phyloP scores from a whole-genome alignment of 1,140 invertebrate species.

The Meteorus sp. region DNA sequence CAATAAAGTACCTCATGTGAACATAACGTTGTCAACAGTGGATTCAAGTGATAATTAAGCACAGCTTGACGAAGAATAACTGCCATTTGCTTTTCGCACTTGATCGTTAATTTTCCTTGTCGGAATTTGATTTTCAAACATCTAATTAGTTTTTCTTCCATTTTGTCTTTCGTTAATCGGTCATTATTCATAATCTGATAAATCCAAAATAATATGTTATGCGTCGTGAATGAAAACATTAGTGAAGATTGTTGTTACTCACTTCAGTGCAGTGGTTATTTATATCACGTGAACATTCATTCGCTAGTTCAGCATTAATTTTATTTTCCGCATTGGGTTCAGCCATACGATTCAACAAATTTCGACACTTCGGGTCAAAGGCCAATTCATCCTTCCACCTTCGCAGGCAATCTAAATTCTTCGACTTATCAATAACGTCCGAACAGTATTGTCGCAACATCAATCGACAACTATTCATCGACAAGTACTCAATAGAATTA shows the following conservation, averaged over 20 bases:
- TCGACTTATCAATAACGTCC: conserved; percentile 68
- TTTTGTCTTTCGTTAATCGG: conserved; percentile 52
- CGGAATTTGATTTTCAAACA: conserved; percentile 79
- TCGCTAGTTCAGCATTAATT: conserved; percentile 85
- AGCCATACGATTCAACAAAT: conserved; percentile 83
- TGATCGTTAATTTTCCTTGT: conserved; percentile 69
- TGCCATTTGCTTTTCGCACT: conserved; percentile 81
- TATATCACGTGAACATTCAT: conserved; percentile 75
- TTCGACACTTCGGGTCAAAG: conserved; percentile 85
- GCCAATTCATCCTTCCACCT: conserved; percentile 76
- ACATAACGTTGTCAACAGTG: conserved; percentile 77
- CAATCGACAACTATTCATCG: conserved; percentile 79
- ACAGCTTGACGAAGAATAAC: conserved; percentile 83
- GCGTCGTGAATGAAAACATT: too few relatives aligned
- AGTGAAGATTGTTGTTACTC: too few relatives aligned
- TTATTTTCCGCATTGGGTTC: conserved; percentile 91
- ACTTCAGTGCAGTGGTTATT: conserved; percentile 66
- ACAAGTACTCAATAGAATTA: conserved; percentile 81
- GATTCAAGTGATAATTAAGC: conserved; percentile 84
- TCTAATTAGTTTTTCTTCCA: conserved; percentile 64
- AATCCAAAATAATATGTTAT: too few relatives aligned
- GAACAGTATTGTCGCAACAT: conserved; percentile 84
- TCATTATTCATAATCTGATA: too few relatives aligned
- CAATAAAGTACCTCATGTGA: conserved; percentile 57
- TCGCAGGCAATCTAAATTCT: conserved; percentile 75